Evolutionary conservation across 2,113 vertebrate species (phyloP).

Genomic region (Gobius niger): DNA sequence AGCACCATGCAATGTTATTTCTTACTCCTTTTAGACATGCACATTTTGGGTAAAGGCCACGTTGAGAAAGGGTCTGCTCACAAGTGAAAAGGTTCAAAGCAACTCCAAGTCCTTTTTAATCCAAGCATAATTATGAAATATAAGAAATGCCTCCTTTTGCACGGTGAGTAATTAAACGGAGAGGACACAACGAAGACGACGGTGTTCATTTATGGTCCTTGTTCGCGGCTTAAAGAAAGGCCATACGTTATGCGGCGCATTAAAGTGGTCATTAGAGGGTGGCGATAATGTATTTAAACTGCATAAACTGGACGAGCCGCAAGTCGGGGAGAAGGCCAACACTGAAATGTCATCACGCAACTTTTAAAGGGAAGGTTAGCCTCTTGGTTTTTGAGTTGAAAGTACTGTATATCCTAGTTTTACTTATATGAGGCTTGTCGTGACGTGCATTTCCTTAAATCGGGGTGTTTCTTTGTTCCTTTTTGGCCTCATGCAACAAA

Average conservation of each 20-base stretch:
- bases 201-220: constrained; percentile 30
- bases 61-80: neutral
- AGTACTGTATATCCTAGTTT: too few species aligned
- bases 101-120: neutral
- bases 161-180: constrained; percentile 19
- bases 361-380: constrained; percentile 9
- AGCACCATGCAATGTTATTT: too few species aligned
- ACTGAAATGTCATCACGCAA: constrained; percentile 36
- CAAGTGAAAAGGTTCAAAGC: neutral
- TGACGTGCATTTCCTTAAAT: too few species aligned
- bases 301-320: constrained; percentile 14
- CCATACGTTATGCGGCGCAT: constrained; percentile 28
- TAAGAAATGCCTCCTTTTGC: constrained; percentile 12
- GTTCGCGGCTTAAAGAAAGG: constrained; percentile 31
- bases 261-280: constrained; percentile 44
- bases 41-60: neutral
- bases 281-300: neutral
- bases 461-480: too few species aligned
- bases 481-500: too few species aligned
- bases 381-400: too few species aligned
- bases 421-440: too few species aligned
- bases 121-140: constrained; percentile 24
- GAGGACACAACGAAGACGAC: constrained; percentile 13
- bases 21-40: neutral
- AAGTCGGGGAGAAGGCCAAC: constrained; percentile 16